phyloP scores from a whole-genome alignment of 2,888 invertebrate genomes.

The Prosopocoilus inquinatus region DNA sequence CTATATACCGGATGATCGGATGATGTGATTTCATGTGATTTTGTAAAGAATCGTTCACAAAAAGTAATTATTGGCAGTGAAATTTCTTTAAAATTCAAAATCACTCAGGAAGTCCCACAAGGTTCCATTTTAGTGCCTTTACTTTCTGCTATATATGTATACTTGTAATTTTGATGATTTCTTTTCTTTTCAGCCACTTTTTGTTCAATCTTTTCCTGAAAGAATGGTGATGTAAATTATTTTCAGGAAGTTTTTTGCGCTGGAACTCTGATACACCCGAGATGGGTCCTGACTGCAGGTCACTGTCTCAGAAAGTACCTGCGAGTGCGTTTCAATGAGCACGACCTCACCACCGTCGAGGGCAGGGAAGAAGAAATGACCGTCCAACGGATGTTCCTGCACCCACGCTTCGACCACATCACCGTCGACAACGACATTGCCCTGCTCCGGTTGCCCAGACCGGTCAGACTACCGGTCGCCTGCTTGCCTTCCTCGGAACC shows the following conservation, averaged over 20 bases:
- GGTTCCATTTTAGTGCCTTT: too few species aligned
- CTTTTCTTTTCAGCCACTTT: too few species aligned
- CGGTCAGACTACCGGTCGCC: constrained; percentile 53
- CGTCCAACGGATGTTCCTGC: constrained; percentile 71
- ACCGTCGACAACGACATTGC: constrained; percentile 94
- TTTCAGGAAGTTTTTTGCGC: constrained; percentile 84
- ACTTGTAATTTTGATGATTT: too few species aligned
- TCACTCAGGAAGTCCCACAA: too few species aligned
- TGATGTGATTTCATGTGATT: too few species aligned
- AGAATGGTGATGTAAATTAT: constrained; percentile 20
- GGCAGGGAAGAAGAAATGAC: constrained; percentile 76
- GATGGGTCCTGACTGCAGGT: constrained; percentile 86
- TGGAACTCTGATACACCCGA: constrained; percentile 76
- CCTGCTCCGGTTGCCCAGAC: constrained; percentile 63
- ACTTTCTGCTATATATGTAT: too few species aligned
- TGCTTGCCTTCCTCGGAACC: constrained; percentile 74
- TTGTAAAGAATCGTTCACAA: too few species aligned
- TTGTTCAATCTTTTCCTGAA: background rate
- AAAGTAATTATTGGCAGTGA: too few species aligned
- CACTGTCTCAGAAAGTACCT: constrained; percentile 80
- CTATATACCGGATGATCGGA: too few species aligned
- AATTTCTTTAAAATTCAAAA: too few species aligned
- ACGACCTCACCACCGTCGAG: constrained; percentile 73
- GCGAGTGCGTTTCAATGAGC: constrained; percentile 81
- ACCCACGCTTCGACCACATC: constrained; percentile 82